Evolutionary conservation across 2,113 vertebrate species (phyloP).

Genomic region (Cariama cristata): DNA sequence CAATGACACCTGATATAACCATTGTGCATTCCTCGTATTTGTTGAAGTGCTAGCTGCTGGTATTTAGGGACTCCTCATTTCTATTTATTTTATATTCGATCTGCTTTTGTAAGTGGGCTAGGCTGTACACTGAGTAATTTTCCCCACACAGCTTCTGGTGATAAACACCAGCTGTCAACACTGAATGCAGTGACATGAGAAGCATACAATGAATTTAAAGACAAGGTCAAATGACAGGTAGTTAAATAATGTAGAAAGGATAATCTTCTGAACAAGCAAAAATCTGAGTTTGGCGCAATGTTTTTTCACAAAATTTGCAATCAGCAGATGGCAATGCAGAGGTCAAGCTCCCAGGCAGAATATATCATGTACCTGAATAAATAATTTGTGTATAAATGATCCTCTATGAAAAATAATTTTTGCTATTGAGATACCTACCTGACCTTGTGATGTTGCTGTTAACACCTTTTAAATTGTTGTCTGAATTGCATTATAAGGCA

Average conservation of each 20-base stretch:
- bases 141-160: slow-evolving; percentile 36
- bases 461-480: neutral
- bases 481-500: neutral
- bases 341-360: slow-evolving; percentile 21
- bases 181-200: slow-evolving; percentile 39
- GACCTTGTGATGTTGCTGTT: slow-evolving; percentile 11
- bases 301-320: slow-evolving; percentile 48
- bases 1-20: neutral
- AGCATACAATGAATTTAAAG: slow-evolving; percentile 30
- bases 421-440: neutral
- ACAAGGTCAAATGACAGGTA: slow-evolving; percentile 68
- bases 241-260: slow-evolving; percentile 56
- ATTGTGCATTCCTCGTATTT: neutral
- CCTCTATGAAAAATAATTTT: neutral
- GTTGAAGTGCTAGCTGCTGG: neutral
- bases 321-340: slow-evolving; percentile 49
- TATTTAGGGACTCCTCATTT: slow-evolving; percentile 34
- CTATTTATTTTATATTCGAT: slow-evolving; percentile 27
- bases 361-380: slow-evolving; percentile 26
- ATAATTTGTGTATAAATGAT: slow-evolving; percentile 28
- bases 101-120: slow-evolving; percentile 14
- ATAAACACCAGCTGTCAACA: slow-evolving; percentile 68
- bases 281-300: neutral
- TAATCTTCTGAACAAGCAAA: slow-evolving; percentile 62
- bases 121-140: slow-evolving; percentile 14